Evolutionary conservation across 2,888 invertebrate genomes (phyloP).

Genomic region (Diarsia mendica): DNA sequence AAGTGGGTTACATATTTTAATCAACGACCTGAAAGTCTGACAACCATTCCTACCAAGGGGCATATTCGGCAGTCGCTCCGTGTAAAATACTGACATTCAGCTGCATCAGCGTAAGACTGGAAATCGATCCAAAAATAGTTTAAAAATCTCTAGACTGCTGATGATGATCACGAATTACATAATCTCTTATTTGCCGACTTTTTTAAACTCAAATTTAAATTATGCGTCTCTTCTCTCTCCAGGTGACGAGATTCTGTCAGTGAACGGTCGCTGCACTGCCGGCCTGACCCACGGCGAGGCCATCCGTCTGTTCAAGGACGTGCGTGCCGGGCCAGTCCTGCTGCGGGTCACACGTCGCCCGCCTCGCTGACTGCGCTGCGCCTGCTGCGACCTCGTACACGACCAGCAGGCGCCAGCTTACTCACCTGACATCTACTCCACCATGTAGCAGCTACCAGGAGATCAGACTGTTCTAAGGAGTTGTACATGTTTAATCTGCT

Average conservation of each 20-base stretch:
- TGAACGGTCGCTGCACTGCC: conserved; percentile 94
- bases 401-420: conserved; percentile 82
- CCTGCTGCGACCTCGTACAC: conserved; percentile 82
- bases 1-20: background rate
- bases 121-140: background rate
- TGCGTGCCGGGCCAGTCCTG: conserved; percentile 94
- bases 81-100: background rate
- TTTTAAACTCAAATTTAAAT: background rate
- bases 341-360: conserved; percentile 92
- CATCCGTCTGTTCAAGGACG: conserved; percentile 94
- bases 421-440: conserved; percentile 76
- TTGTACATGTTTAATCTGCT: background rate
- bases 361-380: conserved; percentile 88
- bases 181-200: background rate
- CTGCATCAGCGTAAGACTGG: background rate
- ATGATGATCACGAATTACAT: background rate
- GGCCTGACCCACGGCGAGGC: conserved; percentile 95
- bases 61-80: background rate
- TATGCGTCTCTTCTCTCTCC: conserved; percentile 71
- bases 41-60: background rate
- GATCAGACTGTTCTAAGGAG: background rate
- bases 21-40: background rate
- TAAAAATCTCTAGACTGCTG: background rate
- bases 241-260: conserved; percentile 95
- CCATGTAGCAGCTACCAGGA: conserved; percentile 71